Evolutionary conservation across 2,888 invertebrate species (phyloP), one percentile per base, ranked within the genome.

Genomic region (Drosophila meridiana): DNA sequence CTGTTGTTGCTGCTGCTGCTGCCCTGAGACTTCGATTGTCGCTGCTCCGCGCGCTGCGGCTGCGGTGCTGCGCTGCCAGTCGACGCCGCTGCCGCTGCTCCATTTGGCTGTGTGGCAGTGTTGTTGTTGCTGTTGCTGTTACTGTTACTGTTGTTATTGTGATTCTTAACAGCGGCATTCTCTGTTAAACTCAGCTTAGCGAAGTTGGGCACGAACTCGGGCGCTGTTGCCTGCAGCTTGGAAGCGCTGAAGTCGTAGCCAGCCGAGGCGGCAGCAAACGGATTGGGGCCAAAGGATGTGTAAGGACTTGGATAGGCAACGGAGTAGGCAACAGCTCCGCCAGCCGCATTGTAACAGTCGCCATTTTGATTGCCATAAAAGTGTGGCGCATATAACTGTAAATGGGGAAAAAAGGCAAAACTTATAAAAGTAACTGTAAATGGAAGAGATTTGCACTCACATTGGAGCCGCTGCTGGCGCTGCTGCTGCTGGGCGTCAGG

Each of bases 131-230:
- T 73, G 30, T 48, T 48, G 48, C 14, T 48, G 47, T 3, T 47
- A 20, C 50, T 72, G 28, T 67, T 20, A 20, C 20, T 20, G 20
- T 20, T 42, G 42, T 6, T 40, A n/a, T 53, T 72, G 28, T 68
- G 59, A 28, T 30, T 48, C 8, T 56, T 56, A 56, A n/a, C 40
- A 42, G 56, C 4, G 40, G 42, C 20, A 52, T 20, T 34, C 13
- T 52, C 52, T 50, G 50, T 48, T 0, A 87, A 43, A 59, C 62
- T 90, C 14, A 93, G 79, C 69, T 90, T 92, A 50, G 89, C 88
- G 70, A 93, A 90, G 60, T 85, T 89, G 8, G 93, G 93, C 68
- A 93, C 87, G 75, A 93, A 93, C 80, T 93, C 93, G 4, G 92
- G 91, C 1, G 93, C 93, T 3, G 87, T 87, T 3, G 92, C 90